Percentiles rank a stretch among this genome's conserved stretches.
These are phyloP conservation scores for Dendrolimus houi DNA, from an alignment of 2,888 invertebrate genomes.

Conservation along the genomic window DNA sequence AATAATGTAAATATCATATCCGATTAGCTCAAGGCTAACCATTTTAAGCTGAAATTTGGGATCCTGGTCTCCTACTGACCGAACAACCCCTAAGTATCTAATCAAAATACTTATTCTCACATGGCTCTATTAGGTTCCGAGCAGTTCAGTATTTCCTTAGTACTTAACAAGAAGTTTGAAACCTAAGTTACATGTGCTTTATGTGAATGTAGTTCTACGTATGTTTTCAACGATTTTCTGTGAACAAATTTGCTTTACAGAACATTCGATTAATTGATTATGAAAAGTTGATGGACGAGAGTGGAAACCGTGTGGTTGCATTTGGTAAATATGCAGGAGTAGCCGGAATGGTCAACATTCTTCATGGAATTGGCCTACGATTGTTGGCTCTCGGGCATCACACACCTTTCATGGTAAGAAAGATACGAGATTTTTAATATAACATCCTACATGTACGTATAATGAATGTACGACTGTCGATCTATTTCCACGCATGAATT, in stretches of 20 bases:
- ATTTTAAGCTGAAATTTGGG: too few species aligned
- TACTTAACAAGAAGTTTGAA: not conserved
- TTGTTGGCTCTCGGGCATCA: conserved; percentile 97
- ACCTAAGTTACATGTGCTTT: not conserved
- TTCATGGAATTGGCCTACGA: conserved; percentile 96
- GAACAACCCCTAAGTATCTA: too few species aligned
- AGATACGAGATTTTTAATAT: too few species aligned
- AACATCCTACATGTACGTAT: too few species aligned
- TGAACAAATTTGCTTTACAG: conserved; percentile 40
- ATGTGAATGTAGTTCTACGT: not conserved
- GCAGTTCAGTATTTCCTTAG: not conserved
- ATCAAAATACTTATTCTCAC: too few species aligned
- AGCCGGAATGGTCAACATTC: conserved; percentile 98
- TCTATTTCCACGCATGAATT: too few species aligned
- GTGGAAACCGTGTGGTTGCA: conserved; percentile 94
- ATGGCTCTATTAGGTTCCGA: too few species aligned
- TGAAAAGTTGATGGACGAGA: conserved; percentile 94
- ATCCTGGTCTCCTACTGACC: too few species aligned
- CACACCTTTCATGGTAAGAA: conserved; percentile 96
- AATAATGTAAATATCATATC: too few species aligned
- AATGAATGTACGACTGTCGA: too few species aligned
- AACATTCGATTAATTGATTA: conserved; percentile 98
- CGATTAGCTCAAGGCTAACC: too few species aligned
- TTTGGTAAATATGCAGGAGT: conserved; percentile 99
- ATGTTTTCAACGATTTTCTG: too few species aligned